These are phyloP conservation scores for Zaprionus camerounensis DNA, from an alignment of 1,140 invertebrate species.

Conservation along the genomic window DNA sequence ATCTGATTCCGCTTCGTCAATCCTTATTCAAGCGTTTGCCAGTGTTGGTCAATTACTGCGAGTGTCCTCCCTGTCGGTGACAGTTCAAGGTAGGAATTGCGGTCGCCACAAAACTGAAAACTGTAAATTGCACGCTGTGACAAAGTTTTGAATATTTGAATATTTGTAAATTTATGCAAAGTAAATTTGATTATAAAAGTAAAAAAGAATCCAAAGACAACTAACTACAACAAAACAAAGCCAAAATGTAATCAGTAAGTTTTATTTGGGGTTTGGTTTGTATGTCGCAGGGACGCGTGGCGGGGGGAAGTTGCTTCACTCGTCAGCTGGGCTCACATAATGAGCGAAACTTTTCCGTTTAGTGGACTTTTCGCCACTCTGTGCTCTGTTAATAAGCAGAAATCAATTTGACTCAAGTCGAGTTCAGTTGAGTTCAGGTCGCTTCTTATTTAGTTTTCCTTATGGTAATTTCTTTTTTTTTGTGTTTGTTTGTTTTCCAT, in stretches of 20 bases:
- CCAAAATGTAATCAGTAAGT: conserved; percentile 58
- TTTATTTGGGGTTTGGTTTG: conserved; percentile 32
- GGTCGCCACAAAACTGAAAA: not conserved
- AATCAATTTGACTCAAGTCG: conserved; percentile 56
- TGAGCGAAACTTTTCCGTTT: conserved; percentile 53
- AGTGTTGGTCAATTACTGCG: conserved; percentile 33
- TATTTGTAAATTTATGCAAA: conserved; percentile 65
- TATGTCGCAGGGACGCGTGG: not conserved
- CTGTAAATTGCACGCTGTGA: not conserved
- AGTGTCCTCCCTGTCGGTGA: not conserved
- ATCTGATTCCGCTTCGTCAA: not conserved
- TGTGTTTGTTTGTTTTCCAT: conserved; percentile 1
- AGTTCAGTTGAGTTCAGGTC: conserved; percentile 35
- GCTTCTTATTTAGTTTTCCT: conserved; percentile 44
- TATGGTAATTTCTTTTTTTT: not conserved
- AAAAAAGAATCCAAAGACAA: conserved; percentile 10
- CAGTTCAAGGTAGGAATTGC: conserved; percentile 4
- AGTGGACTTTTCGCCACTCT: conserved; percentile 34
- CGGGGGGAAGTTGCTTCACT: conserved; percentile 6
- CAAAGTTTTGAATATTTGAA: conserved; percentile 45
- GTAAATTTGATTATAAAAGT: conserved; percentile 47
- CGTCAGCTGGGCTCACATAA: conserved; percentile 48
- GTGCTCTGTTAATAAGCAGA: conserved; percentile 55
- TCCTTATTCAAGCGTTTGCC: not conserved
- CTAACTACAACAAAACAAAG: conserved; percentile 3